A percentile compares a stretch with the other conserved stretches of the same genome.
These are phyloP conservation scores for Hoplodrina blanda DNA, from an alignment of 2,888 invertebrate genomes.

Conservation along the genomic window DNA sequence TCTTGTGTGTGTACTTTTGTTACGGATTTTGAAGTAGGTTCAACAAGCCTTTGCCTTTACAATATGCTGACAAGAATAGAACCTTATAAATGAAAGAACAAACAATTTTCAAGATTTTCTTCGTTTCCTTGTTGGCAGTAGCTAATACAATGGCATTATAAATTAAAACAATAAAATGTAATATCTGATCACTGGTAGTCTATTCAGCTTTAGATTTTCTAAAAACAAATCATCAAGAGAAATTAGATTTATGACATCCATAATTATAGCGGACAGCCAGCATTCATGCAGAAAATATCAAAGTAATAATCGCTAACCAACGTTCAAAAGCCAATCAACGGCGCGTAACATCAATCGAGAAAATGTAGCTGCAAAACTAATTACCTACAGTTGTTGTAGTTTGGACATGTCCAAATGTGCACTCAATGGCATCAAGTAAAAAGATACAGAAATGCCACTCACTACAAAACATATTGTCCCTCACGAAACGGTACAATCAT, in stretches of 20 bases:
- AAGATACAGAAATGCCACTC: conserved; percentile 10
- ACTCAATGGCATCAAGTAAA: background rate
- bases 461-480: too few relatives aligned
- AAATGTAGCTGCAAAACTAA: conserved; percentile 60
- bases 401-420: conserved; percentile 49
- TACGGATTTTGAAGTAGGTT: conserved; percentile 33
- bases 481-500: too few relatives aligned
- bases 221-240: background rate
- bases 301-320: conserved; percentile 26
- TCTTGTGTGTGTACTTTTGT: conserved; percentile 31
- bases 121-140: background rate
- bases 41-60: conserved; percentile 8
- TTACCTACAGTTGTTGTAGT: conserved; percentile 54
- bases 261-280: background rate
- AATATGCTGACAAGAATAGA: conserved; percentile 13
- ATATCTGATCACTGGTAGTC: background rate
- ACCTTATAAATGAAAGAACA: conserved; percentile 10
- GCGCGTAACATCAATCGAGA: conserved; percentile 50
- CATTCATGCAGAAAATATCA: conserved; percentile 4
- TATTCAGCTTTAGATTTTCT: background rate
- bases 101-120: background rate
- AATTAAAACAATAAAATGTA: too few relatives aligned
- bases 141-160: too few relatives aligned
- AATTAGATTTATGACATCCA: background rate
- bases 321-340: conserved; percentile 57